These are phyloP conservation scores for Virgularia gustaviana DNA, from an alignment of 92 coral and sea anemone species.

Conservation along the genomic window DNA sequence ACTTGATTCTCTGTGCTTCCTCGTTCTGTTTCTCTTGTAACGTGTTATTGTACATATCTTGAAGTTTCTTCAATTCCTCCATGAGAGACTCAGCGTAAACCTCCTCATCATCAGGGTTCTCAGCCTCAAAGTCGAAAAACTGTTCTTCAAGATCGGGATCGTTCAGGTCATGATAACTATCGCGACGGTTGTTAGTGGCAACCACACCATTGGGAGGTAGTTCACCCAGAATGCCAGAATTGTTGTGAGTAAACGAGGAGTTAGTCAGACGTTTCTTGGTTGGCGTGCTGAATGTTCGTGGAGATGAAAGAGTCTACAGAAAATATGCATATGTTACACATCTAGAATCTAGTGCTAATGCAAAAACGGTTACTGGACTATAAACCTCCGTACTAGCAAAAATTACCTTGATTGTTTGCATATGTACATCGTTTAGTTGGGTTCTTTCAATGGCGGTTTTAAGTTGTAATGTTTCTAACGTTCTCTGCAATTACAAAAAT, in stretches of 20 bases:
- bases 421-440: slow-evolving; percentile 89
- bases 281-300: slow-evolving; percentile 87
- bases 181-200: slow-evolving; percentile 55
- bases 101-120: slow-evolving; percentile 85
- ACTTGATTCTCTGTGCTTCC: slow-evolving; percentile 79
- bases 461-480: slow-evolving; percentile 82
- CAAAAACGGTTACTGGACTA: no score
- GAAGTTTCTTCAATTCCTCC: slow-evolving; percentile 89
- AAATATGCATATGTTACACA: not conserved
- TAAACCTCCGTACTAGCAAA: no score
- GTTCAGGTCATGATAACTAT: slow-evolving; percentile 76
- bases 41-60: slow-evolving; percentile 83
- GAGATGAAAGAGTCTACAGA: slow-evolving; percentile 79
- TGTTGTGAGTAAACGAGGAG: slow-evolving; percentile 24
- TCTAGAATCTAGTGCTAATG: not conserved
- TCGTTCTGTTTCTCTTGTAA: slow-evolving; percentile 75
- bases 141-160: slow-evolving; percentile 92
- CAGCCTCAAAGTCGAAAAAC: slow-evolving; percentile 79
- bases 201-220: slow-evolving; percentile 73
- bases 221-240: slow-evolving; percentile 20
- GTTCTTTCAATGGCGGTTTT: slow-evolving; percentile 97
- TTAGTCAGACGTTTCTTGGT: slow-evolving; percentile 47
- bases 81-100: slow-evolving; percentile 73
- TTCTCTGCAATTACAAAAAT: slow-evolving; percentile 53
- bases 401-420: slow-evolving; percentile 94